Percentiles rank a stretch among this genome's conserved stretches.
phyloP scores from a whole-genome alignment of 2,797 vertebrate genomes.

The Sternotherus odoratus region DNA sequence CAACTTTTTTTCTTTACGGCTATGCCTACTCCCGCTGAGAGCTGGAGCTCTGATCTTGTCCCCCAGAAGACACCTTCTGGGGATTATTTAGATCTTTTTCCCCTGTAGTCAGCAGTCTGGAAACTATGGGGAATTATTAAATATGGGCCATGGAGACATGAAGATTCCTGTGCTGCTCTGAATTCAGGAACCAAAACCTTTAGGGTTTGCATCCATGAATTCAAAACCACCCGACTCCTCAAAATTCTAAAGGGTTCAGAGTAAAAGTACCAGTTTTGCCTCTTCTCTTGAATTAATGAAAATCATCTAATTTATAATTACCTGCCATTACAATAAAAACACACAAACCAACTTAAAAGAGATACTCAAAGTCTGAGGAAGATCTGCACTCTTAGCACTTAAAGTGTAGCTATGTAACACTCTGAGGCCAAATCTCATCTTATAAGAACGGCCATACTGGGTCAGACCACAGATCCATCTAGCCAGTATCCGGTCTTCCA shows the following conservation, averaged over 20 bases:
- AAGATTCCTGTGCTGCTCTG: background rate
- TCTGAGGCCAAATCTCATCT: background rate
- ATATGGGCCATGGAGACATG: background rate
- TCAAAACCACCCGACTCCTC: background rate
- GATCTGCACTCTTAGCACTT: background rate
- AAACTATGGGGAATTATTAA: background rate
- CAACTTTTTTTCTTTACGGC: background rate
- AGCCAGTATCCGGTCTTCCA: no score
- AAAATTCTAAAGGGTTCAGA: background rate
- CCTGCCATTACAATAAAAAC: background rate
- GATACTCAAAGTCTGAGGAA: background rate
- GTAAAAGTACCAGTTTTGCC: background rate
- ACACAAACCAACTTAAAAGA: background rate
- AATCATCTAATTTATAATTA: background rate
- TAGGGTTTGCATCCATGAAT: background rate
- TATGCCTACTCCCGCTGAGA: background rate
- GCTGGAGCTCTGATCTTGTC: background rate
- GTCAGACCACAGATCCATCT: no score
- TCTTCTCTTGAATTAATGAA: fast-evolving
- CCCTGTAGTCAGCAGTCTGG: background rate
- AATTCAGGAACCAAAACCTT: background rate
- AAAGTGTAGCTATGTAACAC: background rate
- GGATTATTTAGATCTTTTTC: background rate
- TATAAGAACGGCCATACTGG: no score
- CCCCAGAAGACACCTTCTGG: background rate